phyloP scores from a whole-genome alignment of 2,797 vertebrate genomes.

The Coregonus suidteri region DNA sequence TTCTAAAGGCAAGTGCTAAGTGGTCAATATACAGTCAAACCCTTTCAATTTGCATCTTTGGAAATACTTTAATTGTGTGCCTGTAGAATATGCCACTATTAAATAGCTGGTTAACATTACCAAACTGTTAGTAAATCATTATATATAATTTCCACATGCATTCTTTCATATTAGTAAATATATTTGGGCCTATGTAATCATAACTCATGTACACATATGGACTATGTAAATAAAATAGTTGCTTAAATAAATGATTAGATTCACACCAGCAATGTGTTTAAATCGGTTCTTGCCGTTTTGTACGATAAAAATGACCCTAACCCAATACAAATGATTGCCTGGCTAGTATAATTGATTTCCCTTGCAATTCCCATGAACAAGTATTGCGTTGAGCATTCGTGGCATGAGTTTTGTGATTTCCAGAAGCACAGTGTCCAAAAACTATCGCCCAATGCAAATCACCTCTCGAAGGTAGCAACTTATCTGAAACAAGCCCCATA shows the following conservation, averaged over 20 bases:
- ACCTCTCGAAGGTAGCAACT: background rate
- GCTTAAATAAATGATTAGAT: background rate
- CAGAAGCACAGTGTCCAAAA: background rate
- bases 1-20: background rate
- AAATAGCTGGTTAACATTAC: background rate
- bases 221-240: background rate
- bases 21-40: background rate
- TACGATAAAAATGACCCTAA: background rate
- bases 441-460: background rate
- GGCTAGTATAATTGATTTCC: background rate
- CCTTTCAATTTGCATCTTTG: background rate
- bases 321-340: background rate
- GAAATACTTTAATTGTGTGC: background rate
- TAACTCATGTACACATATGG: background rate
- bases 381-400: too few species aligned
- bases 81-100: background rate
- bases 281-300: background rate
- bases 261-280: background rate
- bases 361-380: background rate
- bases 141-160: background rate
- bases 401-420: background rate
- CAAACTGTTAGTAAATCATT: background rate
- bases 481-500: background rate
- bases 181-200: background rate
- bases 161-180: background rate